Conservation (phyloP, 2,797 vertebrate genomes). For the Gila robusta region DNA sequence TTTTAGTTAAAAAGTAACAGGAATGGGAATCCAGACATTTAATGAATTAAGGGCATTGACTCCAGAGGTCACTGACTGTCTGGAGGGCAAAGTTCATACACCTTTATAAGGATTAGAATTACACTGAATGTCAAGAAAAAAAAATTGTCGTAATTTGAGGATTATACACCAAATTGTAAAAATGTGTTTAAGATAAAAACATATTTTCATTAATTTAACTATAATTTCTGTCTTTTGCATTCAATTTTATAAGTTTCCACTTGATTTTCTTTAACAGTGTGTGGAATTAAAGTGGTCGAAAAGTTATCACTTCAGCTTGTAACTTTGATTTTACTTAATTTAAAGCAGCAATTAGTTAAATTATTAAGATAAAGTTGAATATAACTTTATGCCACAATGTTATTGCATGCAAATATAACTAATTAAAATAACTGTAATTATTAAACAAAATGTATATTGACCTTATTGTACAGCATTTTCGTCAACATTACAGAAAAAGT, state of each 20-base stretch:
- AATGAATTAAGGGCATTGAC: conserved; percentile 49
- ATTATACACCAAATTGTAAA: not conserved
- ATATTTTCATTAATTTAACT: not conserved
- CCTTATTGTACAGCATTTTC: not conserved
- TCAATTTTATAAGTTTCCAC: not conserved
- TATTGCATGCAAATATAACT: not conserved
- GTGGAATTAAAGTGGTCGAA: not conserved
- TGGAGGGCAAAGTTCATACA: conserved; percentile 60
- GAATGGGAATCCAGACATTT: conserved; percentile 53
- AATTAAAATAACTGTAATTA: not conserved
- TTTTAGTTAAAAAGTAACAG: conserved; percentile 62
- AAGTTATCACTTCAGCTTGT: not conserved
- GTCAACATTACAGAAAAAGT: not conserved
- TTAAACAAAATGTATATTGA: not conserved
- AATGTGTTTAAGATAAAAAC: not conserved
- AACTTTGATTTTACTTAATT: not conserved
- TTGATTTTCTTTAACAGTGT: not conserved
- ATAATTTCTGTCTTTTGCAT: not conserved
- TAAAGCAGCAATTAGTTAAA: not conserved
- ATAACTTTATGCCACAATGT: not conserved
- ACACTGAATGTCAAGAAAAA: not conserved
- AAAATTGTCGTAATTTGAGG: not conserved
- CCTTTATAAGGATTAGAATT: conserved; percentile 39
- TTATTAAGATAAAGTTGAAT: too few species aligned
- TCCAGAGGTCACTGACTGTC: conserved; percentile 54